phyloP scores from a whole-genome alignment of 2,113 vertebrate genomes.

The Lethenteron camtschaticum region DNA sequence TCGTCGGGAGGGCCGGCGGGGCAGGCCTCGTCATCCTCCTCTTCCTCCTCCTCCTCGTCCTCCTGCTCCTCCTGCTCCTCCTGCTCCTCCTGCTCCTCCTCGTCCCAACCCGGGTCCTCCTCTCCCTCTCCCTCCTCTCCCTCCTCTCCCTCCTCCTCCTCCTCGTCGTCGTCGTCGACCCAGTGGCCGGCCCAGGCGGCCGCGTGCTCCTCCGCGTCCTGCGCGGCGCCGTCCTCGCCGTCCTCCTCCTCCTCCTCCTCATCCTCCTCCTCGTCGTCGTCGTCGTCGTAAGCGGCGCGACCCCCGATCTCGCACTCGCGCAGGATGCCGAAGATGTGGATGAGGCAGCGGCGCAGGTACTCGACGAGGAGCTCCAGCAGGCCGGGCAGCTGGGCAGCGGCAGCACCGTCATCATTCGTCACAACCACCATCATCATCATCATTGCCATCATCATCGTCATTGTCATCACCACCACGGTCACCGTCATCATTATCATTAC shows the following conservation, averaged over 20 bases:
- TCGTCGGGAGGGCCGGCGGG: slow-evolving; percentile 12
- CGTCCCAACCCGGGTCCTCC: slow-evolving; percentile 15
- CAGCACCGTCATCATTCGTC: no score
- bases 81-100: slow-evolving; percentile 27
- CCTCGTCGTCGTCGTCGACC: background rate
- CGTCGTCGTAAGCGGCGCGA: slow-evolving; percentile 43
- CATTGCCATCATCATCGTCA: no score
- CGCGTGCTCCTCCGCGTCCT: background rate
- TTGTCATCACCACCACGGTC: no score
- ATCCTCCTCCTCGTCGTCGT: slow-evolving; percentile 24
- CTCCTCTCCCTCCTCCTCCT: background rate
- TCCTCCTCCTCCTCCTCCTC: slow-evolving; percentile 26
- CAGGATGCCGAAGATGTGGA: slow-evolving; percentile 93
- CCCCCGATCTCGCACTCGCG: slow-evolving; percentile 91
- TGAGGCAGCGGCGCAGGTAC: slow-evolving; percentile 92
- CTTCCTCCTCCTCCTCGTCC: slow-evolving; percentile 29
- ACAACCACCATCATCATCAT: no score
- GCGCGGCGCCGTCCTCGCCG: background rate
- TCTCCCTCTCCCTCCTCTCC: background rate
- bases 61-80: slow-evolving; percentile 19
- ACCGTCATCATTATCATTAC: no score
- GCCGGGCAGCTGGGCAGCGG: slow-evolving; percentile 47
- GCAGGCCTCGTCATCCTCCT: slow-evolving; percentile 26
- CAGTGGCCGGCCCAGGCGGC: background rate
- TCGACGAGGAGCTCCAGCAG: slow-evolving; percentile 83